These are phyloP conservation scores for Eulemur coronatus DNA, from an alignment of 2,797 vertebrate species.

Conservation along the genomic window DNA sequence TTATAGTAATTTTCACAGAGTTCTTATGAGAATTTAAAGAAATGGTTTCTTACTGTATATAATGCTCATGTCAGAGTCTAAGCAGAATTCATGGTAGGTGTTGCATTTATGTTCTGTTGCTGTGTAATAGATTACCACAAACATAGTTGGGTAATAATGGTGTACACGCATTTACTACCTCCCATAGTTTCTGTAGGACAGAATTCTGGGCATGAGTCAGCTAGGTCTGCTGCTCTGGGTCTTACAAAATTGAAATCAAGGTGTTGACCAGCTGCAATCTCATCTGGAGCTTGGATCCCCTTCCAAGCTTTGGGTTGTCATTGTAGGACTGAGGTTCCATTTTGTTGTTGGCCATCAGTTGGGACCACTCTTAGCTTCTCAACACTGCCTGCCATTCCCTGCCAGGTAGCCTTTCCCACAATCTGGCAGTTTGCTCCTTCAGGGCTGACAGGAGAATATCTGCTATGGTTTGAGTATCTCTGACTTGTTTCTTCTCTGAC, in stretches of 20 bases:
- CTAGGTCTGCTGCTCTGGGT: neutral
- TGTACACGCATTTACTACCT: too few relatives aligned
- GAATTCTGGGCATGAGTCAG: too few relatives aligned
- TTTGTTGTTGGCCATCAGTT: neutral
- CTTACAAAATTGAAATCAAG: neutral
- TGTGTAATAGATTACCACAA: neutral
- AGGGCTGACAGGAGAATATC: neutral
- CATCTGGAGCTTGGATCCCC: neutral
- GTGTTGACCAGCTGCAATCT: neutral
- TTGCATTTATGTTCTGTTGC: neutral
- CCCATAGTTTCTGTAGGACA: too few relatives aligned
- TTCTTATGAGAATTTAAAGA: neutral
- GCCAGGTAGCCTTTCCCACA: neutral
- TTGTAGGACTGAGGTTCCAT: neutral
- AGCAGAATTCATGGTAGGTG: neutral
- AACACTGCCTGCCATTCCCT: neutral
- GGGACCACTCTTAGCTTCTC: neutral
- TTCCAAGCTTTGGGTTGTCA: neutral
- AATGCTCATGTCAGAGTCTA: neutral
- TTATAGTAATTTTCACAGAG: neutral
- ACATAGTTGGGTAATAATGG: too few relatives aligned
- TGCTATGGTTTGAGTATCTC: neutral
- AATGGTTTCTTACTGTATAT: neutral
- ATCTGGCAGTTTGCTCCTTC: neutral
- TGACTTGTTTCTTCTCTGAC: neutral